Base-by-base conservation (phyloP, 2,888 invertebrate genomes). In the Urechis unicinctus region DNA sequence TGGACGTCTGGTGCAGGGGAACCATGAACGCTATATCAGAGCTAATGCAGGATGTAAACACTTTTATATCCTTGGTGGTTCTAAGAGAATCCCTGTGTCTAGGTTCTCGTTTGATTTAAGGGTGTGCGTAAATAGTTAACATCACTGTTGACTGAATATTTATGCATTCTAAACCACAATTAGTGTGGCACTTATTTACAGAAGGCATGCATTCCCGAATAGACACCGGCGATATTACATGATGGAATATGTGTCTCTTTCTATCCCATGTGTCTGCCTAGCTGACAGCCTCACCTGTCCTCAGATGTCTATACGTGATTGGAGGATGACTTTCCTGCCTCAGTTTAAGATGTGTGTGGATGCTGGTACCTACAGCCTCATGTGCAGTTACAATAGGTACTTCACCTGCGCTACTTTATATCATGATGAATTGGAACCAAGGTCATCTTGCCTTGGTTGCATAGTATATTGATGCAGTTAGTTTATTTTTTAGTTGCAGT, bases 311-410 rank as follows among this genome's bases (percentile, higher is more conserved):
- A 66, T 65, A 48, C 55, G 68, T 30, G 74, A 74, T 56, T 67
- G 63, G 66, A 52, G 66, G 26, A 56, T 69, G 57, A 73, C 74
- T 3, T 74, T 68, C 60, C 60, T 74, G 24, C 74, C 74, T 30
- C 66, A 64, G 1, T 73, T 73, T 51, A 59, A 63, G 30, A 52
- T 55, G 29, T 74, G 73, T 62, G 68, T 73, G 1, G 59, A 68
- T 30, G 73, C 72, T 3, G 74, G 74, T 2, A 64, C 70, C 1
- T 68, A 65, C 61, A 71, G 70, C 47, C 52, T 75, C n/a, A 75
- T 75, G 73, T 75, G 75, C 62, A 74, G 74, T 50, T 75, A 72
- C 56, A 75, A 73, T 66, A 71, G 70, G 71, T 73, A 13, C n/a
- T n/a, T n/a, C n/a, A n/a, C n/a, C n/a, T n/a, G n/a, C n/a, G n/a